Conservation (phyloP, 2,797 vertebrate species). For the Ataeniobius toweri region DNA sequence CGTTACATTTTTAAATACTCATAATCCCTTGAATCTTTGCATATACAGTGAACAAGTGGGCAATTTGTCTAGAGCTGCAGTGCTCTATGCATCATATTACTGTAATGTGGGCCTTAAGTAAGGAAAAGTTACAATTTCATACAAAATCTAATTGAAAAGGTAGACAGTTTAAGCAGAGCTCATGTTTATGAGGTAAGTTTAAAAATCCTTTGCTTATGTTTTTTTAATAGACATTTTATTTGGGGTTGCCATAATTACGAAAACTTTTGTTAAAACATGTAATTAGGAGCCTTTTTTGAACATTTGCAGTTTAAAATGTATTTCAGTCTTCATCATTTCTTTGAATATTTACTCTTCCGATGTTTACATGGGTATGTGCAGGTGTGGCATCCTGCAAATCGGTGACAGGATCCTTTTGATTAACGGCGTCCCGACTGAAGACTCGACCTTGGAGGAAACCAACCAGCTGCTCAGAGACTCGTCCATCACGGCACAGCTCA, state of each 20-base stretch:
- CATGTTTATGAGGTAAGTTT: not conserved
- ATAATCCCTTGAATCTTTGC: too few relatives aligned
- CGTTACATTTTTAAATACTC: too few relatives aligned
- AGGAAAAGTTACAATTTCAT: not conserved
- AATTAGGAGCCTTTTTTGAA: not conserved
- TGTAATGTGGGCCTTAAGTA: not conserved
- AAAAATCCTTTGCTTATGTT: not conserved
- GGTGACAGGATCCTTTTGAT: conserved; percentile 96
- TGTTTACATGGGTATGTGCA: conserved; percentile 61
- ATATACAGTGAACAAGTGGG: too few relatives aligned
- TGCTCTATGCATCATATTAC: too few relatives aligned
- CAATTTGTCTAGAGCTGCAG: too few relatives aligned
- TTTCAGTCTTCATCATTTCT: too few relatives aligned
- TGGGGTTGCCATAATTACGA: not conserved
- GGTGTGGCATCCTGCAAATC: conserved; percentile 96
- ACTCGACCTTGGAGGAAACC: conserved; percentile 97
- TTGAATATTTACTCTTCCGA: not conserved
- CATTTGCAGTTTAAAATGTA: not conserved
- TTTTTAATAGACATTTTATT: not conserved
- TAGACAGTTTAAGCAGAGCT: not conserved
- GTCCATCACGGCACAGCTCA: conserved; percentile 93
- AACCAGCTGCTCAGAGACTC: conserved; percentile 97
- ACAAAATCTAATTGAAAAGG: not conserved
- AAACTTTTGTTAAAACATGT: not conserved
- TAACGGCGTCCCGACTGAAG: conserved; percentile 95